phyloP scores from a whole-genome alignment of 2,113 vertebrate genomes.

The Brienomyrus brachyistius region DNA sequence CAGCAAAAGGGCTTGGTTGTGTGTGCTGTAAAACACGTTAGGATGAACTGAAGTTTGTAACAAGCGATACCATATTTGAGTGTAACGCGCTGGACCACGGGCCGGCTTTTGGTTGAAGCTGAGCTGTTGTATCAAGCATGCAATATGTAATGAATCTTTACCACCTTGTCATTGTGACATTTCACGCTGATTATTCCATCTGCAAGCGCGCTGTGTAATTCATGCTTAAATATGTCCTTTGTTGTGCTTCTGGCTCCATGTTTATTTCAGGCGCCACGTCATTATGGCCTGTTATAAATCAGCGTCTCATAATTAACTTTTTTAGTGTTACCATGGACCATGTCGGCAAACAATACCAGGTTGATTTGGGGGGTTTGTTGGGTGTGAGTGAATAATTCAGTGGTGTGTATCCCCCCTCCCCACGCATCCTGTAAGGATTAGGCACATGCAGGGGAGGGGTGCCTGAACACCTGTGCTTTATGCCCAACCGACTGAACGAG shows the following conservation, averaged over 20 bases:
- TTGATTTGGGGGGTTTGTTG: neutral
- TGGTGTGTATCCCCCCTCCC: neutral
- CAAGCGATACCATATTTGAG: neutral
- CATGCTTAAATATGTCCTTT: neutral
- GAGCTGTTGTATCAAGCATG: neutral
- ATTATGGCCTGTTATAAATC: neutral
- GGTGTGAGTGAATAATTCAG: neutral
- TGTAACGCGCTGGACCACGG: neutral
- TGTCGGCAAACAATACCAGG: neutral
- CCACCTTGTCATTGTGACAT: conserved; percentile 22
- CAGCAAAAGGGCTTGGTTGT: neutral
- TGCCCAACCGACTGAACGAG: neutral
- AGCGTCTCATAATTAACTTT: neutral
- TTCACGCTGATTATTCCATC: conserved; percentile 19
- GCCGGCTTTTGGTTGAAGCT: conserved; percentile 17
- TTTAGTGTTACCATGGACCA: neutral
- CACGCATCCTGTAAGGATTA: neutral
- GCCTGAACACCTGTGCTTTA: neutral
- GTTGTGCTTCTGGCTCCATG: neutral
- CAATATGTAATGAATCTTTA: neutral
- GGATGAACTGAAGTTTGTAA: neutral
- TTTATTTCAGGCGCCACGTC: neutral
- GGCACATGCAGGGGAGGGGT: neutral
- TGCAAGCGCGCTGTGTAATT: neutral
- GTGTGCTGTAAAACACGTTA: neutral